Evolutionary conservation across 2,888 invertebrate genomes (phyloP), one percentile per base, ranked within the genome.

Genomic region (Linnaemya tessellans): DNA sequence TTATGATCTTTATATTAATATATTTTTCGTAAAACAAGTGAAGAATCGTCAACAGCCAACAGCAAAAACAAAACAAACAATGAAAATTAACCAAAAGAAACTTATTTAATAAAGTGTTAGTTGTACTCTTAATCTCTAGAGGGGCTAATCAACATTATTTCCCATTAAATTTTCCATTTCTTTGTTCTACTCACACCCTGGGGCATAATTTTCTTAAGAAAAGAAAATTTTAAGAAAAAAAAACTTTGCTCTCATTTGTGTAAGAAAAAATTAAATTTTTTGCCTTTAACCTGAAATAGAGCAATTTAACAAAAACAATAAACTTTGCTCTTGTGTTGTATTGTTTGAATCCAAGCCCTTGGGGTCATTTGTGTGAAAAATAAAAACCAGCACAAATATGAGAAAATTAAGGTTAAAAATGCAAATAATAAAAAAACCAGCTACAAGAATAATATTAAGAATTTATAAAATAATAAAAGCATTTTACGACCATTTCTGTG

Each of bases 121-220:
- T 38, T 60, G 18, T 18, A 9, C 8, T 41, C 46, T 60, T 35
- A 54, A 65, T 70, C 81, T 67, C 81, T 10, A 35, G 68, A 84
- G 81, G 54, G 15, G 20, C 62, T 78, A 77, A 80, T 84, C 77
- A 81, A 13, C 58, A 74, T 43, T 78, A 64, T 56, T 68, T 78
- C 2, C 38, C 25, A 60, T 77, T 74, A 35, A 10, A 51, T 8
- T 56, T 54, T 60, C 65, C 7, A 54, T 65, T 49, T n/a, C 46
- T 58, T 75, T 58, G 13, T 56, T n/a, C 4, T 38, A 1, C 15
- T 15, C 51, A 60, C 8, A 58, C 80, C 62, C 74, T 20, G 38
- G 78, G 84, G 78, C 74, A 67, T 56, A 78, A 68, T 84, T 84
- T 81, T 46, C 22, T 0, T 11, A 62, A 62, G 51, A 67, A 71